Conservation (phyloP, 1,140 invertebrate genomes). For the Drosophila ficusphila region DNA sequence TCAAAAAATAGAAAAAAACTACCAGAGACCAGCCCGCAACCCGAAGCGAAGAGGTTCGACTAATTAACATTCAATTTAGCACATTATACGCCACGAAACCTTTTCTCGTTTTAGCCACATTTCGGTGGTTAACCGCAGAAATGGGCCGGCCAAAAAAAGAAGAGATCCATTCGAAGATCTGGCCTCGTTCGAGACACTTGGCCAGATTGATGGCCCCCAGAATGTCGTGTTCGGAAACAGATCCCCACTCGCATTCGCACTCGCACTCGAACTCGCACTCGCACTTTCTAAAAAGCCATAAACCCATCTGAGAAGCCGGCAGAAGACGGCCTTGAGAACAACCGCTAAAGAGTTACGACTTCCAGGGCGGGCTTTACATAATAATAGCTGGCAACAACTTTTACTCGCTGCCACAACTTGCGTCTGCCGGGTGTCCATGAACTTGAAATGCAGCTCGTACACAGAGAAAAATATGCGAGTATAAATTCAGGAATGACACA, state of each 20-base stretch:
- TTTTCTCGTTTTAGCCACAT: conserved; percentile 16
- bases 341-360: conserved; percentile 36
- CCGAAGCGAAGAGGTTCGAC: conserved; percentile 6
- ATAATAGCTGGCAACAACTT: conserved; percentile 71
- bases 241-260: conserved; percentile 32
- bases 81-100: conserved; percentile 13
- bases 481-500: too few relatives aligned
- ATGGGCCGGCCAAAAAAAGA: neutral
- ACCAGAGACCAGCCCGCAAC: neutral
- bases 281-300: conserved; percentile 72
- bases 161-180: conserved; percentile 4
- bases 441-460: conserved; percentile 43
- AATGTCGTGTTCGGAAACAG: conserved; percentile 12
- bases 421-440: conserved; percentile 27
- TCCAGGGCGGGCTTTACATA: conserved; percentile 60
- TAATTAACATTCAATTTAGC: conserved; percentile 58
- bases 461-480: neutral
- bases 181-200: conserved; percentile 5
- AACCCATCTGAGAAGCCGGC: conserved; percentile 14
- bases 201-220: conserved; percentile 29
- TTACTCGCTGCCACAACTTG: conserved; percentile 47
- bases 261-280: conserved; percentile 30
- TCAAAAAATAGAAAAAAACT: too few relatives aligned
- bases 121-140: conserved; percentile 11
- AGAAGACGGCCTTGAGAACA: conserved; percentile 60